phyloP scores from a whole-genome alignment of 2,113 vertebrate species.

The Apeltes quadracus region DNA sequence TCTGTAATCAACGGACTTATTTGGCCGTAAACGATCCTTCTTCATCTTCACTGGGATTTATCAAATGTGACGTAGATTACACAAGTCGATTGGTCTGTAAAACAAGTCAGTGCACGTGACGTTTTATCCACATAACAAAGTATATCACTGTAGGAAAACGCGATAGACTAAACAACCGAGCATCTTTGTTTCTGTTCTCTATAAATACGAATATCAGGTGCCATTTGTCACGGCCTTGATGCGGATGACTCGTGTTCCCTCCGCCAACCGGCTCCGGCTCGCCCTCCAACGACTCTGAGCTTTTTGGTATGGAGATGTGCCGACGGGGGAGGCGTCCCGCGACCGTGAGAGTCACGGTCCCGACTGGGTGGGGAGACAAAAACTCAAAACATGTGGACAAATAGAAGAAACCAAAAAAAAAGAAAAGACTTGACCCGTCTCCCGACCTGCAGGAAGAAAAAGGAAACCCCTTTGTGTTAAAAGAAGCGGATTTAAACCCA shows the following conservation, averaged over 20 bases:
- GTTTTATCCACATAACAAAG: slow-evolving; percentile 21
- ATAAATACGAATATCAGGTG: slow-evolving; percentile 10
- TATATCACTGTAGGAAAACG: slow-evolving; percentile 21
- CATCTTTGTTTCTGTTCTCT: slow-evolving; percentile 25
- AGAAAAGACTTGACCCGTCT: slow-evolving; percentile 26
- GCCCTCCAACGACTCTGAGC: slow-evolving; percentile 47
- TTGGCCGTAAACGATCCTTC: slow-evolving; percentile 33
- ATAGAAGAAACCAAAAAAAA: slow-evolving; percentile 3
- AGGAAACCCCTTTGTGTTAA: background rate
- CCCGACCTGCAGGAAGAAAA: slow-evolving; percentile 71
- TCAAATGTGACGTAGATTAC: slow-evolving; percentile 42
- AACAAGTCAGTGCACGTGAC: slow-evolving; percentile 20
- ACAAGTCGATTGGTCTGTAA: slow-evolving; percentile 35
- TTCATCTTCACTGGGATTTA: slow-evolving; percentile 37
- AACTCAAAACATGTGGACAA: slow-evolving; percentile 44
- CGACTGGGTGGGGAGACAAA: slow-evolving; percentile 56
- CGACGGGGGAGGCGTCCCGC: slow-evolving; percentile 18
- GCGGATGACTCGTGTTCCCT: background rate
- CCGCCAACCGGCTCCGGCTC: slow-evolving; percentile 19
- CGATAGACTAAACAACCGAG: slow-evolving; percentile 40
- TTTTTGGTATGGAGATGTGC: slow-evolving; percentile 46
- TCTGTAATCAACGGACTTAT: slow-evolving; percentile 34
- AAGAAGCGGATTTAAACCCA: background rate
- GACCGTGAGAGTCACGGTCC: slow-evolving; percentile 9
- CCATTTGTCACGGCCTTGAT: background rate